Conservation (phyloP, 2,113 vertebrate species). For the Mohoua ochrocephala region DNA sequence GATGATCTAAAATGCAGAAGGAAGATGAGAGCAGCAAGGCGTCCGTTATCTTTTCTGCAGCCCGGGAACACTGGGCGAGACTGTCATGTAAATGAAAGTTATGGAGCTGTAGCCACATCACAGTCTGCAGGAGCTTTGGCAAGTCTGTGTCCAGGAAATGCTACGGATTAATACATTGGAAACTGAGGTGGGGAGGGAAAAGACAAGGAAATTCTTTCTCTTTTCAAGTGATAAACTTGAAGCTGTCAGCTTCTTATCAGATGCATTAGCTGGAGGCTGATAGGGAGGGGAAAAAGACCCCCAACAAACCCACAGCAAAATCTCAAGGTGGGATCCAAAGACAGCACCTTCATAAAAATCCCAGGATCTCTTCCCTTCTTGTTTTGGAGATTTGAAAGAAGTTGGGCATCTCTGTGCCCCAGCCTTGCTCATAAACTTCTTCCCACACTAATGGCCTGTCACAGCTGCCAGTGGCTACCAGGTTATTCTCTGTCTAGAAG, state of each 20-base stretch:
- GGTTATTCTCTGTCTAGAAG: background rate
- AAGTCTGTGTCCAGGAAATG: background rate
- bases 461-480: background rate
- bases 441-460: background rate
- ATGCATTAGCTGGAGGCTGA: background rate
- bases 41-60: accelerated
- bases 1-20: background rate
- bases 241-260: background rate
- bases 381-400: background rate
- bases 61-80: background rate
- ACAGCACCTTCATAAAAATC: background rate
- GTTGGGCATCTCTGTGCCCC: background rate
- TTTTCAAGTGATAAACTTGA: background rate
- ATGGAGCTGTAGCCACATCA: background rate
- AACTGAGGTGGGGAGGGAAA: background rate
- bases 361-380: background rate
- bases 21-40: background rate
- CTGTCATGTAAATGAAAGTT: background rate
- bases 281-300: background rate
- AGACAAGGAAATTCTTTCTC: background rate
- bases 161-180: background rate
- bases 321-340: background rate
- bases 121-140: background rate
- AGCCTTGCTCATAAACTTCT: background rate
- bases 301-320: background rate